These are phyloP conservation scores for Bibio marci DNA, from an alignment of 2,888 invertebrate genomes.

Conservation along the genomic window DNA sequence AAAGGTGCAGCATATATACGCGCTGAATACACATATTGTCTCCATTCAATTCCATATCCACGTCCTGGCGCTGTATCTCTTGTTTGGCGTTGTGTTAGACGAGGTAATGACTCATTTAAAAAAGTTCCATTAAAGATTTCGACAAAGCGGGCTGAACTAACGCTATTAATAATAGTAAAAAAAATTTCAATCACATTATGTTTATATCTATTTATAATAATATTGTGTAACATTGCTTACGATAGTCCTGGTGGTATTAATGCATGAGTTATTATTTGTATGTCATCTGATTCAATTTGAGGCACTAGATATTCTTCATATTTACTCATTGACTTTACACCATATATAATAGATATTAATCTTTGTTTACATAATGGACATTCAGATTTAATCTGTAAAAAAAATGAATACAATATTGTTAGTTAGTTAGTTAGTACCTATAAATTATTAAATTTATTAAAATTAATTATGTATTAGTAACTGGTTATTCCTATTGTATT, in stretches of 20 bases:
- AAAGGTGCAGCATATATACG: conserved; percentile 58
- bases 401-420: conserved; percentile 8
- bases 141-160: background rate
- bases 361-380: conserved; percentile 89
- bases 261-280: background rate
- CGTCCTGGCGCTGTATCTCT: conserved; percentile 10
- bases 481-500: too few species aligned
- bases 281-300: background rate
- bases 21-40: conserved; percentile 56
- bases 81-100: conserved; percentile 6
- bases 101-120: too few species aligned
- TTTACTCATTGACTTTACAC: conserved; percentile 70
- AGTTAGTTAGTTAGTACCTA: background rate
- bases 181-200: too few species aligned
- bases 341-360: conserved; percentile 83
- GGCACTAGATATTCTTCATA: conserved; percentile 66
- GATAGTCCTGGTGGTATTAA: too few species aligned
- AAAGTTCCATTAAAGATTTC: background rate
- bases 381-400: conserved; percentile 72
- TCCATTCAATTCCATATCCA: conserved; percentile 26
- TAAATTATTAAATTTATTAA: too few species aligned
- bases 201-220: too few species aligned
- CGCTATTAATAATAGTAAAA: background rate
- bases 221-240: too few species aligned
- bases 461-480: too few species aligned